phyloP scores from a whole-genome alignment of 2,797 vertebrate genomes.

The Trachurus trachurus region DNA sequence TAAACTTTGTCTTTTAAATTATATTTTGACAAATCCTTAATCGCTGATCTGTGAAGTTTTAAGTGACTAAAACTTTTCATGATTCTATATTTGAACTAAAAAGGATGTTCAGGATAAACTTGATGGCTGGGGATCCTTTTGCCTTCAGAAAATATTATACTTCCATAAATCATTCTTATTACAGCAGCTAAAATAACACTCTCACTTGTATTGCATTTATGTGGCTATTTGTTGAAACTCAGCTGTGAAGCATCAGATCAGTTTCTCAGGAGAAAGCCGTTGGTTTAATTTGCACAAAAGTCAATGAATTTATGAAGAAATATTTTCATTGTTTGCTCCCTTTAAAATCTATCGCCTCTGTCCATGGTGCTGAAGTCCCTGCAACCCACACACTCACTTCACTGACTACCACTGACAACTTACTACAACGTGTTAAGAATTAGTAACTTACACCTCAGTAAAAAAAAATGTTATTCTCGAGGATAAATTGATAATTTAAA shows the following conservation, averaged over 20 bases:
- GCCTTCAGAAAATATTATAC: background rate
- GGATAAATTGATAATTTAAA: background rate
- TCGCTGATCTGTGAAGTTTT: background rate
- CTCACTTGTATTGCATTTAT: background rate
- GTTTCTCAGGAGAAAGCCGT: background rate
- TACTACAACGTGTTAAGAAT: background rate
- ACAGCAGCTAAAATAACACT: background rate
- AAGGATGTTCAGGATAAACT: background rate
- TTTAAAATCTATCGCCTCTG: constrained; percentile 63
- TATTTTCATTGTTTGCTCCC: background rate
- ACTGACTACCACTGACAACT: background rate
- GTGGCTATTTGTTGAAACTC: background rate
- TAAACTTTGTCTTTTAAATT: constrained; percentile 3
- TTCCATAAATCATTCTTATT: background rate
- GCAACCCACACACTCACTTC: background rate
- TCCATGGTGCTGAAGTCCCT: constrained; percentile 84
- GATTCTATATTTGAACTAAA: background rate
- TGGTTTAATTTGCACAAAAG: background rate
- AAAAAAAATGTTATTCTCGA: background rate
- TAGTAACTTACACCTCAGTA: background rate
- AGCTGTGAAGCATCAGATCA: background rate
- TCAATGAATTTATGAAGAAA: background rate
- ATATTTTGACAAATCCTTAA: background rate
- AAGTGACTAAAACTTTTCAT: background rate
- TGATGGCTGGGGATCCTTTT: background rate